These are phyloP conservation scores for Tapera naevia DNA, from an alignment of 2,797 vertebrate species.

Conservation along the genomic window DNA sequence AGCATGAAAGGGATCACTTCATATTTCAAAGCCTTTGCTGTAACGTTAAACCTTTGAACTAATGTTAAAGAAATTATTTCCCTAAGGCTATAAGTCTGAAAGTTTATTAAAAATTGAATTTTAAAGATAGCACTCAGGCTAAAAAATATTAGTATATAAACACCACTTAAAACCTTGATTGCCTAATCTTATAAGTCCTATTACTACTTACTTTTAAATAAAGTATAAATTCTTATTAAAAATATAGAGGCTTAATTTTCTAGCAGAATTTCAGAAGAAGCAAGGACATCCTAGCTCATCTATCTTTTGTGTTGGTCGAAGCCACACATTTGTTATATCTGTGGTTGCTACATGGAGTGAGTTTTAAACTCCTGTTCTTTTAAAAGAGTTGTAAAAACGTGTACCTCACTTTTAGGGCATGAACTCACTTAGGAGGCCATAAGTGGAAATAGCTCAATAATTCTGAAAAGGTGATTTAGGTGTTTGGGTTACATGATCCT, in stretches of 20 bases:
- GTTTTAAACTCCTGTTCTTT: neutral
- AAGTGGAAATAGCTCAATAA: neutral
- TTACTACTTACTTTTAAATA: constrained; percentile 67
- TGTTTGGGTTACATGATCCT: neutral
- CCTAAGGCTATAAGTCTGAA: constrained; percentile 62
- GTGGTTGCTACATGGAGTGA: neutral
- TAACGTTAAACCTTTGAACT: constrained; percentile 71
- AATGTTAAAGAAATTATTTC: constrained; percentile 66
- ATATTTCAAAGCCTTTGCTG: constrained; percentile 66
- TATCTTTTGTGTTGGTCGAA: neutral
- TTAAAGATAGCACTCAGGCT: constrained; percentile 43
- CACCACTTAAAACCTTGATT: constrained; percentile 58
- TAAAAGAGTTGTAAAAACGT: neutral
- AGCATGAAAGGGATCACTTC: constrained; percentile 61
- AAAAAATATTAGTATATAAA: constrained; percentile 56
- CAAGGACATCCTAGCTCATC: neutral
- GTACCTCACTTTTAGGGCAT: neutral
- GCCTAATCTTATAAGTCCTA: constrained; percentile 49
- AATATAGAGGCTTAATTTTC: neutral
- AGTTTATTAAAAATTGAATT: constrained; percentile 77
- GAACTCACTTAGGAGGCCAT: neutral
- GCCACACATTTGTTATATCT: neutral
- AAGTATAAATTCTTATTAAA: constrained; percentile 19
- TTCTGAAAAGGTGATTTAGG: neutral
- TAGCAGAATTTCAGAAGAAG: neutral